Conservation (phyloP, 2,888 invertebrate species). For the Macropis europaea region DNA sequence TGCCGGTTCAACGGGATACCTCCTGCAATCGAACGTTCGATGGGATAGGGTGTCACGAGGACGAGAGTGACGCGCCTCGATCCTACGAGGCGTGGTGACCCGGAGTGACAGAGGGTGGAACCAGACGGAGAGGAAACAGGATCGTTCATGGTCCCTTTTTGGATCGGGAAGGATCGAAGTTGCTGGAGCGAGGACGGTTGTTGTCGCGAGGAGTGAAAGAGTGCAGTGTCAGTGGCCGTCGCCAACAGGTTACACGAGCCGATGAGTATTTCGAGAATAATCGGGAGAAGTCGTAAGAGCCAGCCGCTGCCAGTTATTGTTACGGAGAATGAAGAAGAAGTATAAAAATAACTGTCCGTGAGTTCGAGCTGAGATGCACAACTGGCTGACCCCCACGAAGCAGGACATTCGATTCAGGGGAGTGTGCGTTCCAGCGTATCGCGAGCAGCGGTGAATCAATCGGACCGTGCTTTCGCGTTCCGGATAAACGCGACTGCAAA, state of each 20-base stretch:
- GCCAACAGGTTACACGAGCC: slow-evolving; percentile 46
- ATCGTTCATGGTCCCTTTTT: neutral
- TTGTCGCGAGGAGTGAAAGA: neutral
- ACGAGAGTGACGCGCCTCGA: slow-evolving; percentile 29
- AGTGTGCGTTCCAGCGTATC: slow-evolving; percentile 31
- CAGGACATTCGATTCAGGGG: slow-evolving; percentile 50
- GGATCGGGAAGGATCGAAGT: neutral
- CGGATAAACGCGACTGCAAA: slow-evolving; percentile 41
- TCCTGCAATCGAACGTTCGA: neutral
- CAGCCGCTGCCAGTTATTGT: slow-evolving; percentile 33
- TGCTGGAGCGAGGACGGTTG: neutral
- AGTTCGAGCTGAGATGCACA: slow-evolving; percentile 62
- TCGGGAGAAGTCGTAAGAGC: slow-evolving; percentile 28
- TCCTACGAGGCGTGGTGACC: slow-evolving; percentile 36
- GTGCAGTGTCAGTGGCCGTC: slow-evolving; percentile 50
- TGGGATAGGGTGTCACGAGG: neutral
- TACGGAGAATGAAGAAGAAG: slow-evolving; percentile 65
- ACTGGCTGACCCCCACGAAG: slow-evolving; percentile 51
- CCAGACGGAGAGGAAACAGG: neutral
- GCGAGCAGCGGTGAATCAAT: slow-evolving; percentile 41
- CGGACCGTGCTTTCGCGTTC: slow-evolving; percentile 26
- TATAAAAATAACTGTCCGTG: slow-evolving; percentile 67
- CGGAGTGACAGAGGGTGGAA: neutral
- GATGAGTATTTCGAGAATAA: slow-evolving; percentile 42
- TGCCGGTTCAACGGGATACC: slow-evolving; percentile 23